Conservation (phyloP, 2,797 vertebrate genomes). For the Hyperoplus lanceolatus region DNA sequence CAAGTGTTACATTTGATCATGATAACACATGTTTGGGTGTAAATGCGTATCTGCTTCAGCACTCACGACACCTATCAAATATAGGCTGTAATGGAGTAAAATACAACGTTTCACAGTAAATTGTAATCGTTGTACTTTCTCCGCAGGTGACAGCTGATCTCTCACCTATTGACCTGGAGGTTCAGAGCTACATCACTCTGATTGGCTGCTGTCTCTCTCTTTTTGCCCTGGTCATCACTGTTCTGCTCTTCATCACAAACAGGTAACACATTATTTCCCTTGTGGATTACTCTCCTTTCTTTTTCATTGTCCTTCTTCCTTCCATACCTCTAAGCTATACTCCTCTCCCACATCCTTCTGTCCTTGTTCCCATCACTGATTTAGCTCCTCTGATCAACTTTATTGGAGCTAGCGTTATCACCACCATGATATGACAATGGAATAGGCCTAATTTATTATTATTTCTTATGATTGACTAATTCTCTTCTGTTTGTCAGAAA, state of each 20-base stretch:
- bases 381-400: neutral
- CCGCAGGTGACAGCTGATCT: slow-evolving; percentile 29
- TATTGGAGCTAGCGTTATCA: neutral
- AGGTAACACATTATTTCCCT: slow-evolving; percentile 35
- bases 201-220: slow-evolving; percentile 69
- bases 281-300: neutral
- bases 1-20: neutral
- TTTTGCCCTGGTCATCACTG: slow-evolving; percentile 32
- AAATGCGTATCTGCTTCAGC: neutral
- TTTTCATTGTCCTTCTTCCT: neutral
- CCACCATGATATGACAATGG: neutral
- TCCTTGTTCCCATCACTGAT: neutral
- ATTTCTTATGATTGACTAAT: no score
- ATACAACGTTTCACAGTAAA: neutral
- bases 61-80: neutral
- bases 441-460: neutral
- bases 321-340: neutral
- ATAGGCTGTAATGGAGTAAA: neutral
- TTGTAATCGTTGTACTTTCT: neutral
- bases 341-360: neutral
- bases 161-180: neutral
- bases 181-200: slow-evolving; percentile 48
- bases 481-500: slow-evolving; percentile 45
- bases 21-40: neutral
- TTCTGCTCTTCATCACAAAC: slow-evolving; percentile 58